Base-by-base conservation (phyloP, 2,888 invertebrate species). In the Tetropium fuscum region DNA sequence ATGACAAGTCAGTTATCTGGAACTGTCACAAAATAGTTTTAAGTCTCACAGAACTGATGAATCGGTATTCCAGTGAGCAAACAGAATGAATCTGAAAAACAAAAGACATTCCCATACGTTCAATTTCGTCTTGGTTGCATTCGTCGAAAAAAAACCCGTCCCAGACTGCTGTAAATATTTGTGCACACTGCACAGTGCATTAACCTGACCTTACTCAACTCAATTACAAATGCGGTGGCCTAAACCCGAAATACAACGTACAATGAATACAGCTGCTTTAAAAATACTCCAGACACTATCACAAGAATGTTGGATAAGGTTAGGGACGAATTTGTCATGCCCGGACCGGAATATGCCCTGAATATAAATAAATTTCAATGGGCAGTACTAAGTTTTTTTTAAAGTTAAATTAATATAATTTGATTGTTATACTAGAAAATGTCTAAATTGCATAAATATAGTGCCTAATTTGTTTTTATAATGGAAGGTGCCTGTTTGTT, bases 251-350 rank as follows among this genome's bases (percentile, higher is more conserved):
- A 58, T 47, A 34, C 58, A 41, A 16, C 44, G 20, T 27, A 58
- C 53, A 58, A 58, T 58, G 45, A 47, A 53, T 43, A 27, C 49
- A 57, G 49, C 43, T 49, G 56, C 22, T 47, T 57, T 57, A 49
- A 57, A 57, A 57, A 57, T 49, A 57, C 56, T 19, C 41, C 36
- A 19, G 27, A 27, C 47, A 40, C 63, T 64, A 70, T 64, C 65
- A 64, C 58, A 65, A 68, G 63, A 60, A 65, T 62, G 66, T 72
- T 73, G 71, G 54, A 66, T 63, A 68, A 74, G 74, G 74, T 74
- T 72, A 66, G 69, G 71, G 64, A 64, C 66, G 61, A 62, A 54
- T 58, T 59, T 60, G 45, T 58, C 61, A 64, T 48, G 60, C 64
- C 65, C 58, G 58, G 54, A 54, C 66, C 68, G 53, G 66, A 66